phyloP scores from a whole-genome alignment of 2,888 invertebrate species.

The Pteria penguin region DNA sequence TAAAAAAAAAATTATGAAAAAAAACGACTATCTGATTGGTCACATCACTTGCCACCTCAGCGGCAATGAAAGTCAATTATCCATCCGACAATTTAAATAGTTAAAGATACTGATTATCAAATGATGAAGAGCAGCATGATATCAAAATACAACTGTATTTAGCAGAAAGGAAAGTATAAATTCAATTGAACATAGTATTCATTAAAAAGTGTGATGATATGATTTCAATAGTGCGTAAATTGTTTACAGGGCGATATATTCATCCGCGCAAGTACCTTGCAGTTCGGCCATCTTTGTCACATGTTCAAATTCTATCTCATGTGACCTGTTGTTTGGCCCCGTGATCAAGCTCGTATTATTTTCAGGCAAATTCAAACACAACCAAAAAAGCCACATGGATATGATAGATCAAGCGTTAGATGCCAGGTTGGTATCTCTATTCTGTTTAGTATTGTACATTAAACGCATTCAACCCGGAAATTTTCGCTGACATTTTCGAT shows the following conservation, averaged over 20 bases:
- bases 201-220: too few relatives aligned
- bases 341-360: slow-evolving; percentile 80
- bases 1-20: too few relatives aligned
- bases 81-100: too few relatives aligned
- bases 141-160: neutral
- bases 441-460: too few relatives aligned
- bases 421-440: slow-evolving; percentile 78
- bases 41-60: too few relatives aligned
- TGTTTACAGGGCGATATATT: slow-evolving; percentile 1
- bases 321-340: slow-evolving; percentile 82
- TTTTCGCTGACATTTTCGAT: neutral
- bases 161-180: too few relatives aligned
- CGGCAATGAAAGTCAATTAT: too few relatives aligned
- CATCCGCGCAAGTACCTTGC: slow-evolving; percentile 31
- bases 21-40: too few relatives aligned
- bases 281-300: slow-evolving; percentile 78
- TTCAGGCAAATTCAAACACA: slow-evolving; percentile 80
- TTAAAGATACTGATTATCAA: neutral
- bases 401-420: slow-evolving; percentile 79
- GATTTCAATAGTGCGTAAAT: too few relatives aligned
- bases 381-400: slow-evolving; percentile 77
- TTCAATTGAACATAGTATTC: too few relatives aligned
- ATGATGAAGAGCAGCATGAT: neutral
- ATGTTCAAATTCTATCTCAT: slow-evolving; percentile 80
- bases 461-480: neutral